These are phyloP conservation scores for Dunckerocampus dactyliophorus DNA, from an alignment of 2,113 vertebrate genomes.

Conservation along the genomic window DNA sequence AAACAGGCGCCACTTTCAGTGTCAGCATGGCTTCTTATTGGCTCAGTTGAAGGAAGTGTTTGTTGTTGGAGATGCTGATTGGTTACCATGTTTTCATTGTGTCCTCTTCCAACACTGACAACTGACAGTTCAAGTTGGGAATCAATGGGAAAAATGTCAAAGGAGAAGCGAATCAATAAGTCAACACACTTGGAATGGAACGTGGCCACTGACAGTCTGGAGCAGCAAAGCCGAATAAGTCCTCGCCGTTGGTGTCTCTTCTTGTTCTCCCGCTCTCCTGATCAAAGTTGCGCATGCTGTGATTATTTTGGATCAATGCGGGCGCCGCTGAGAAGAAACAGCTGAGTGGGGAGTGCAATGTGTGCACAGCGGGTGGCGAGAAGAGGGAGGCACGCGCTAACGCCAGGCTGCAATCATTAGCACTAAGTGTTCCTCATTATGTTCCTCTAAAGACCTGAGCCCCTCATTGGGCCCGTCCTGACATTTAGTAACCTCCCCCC, in stretches of 20 bases:
- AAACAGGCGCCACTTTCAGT: too few species aligned
- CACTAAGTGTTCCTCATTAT: slow-evolving; percentile 74
- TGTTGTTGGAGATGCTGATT: too few species aligned
- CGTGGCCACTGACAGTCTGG: neutral
- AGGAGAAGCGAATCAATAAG: neutral
- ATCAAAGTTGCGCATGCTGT: slow-evolving; percentile 65
- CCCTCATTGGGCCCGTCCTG: slow-evolving; percentile 64
- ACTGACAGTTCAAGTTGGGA: too few species aligned
- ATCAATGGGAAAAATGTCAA: too few species aligned
- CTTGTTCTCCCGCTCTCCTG: slow-evolving; percentile 39
- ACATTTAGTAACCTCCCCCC: slow-evolving; percentile 51
- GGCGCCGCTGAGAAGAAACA: slow-evolving; percentile 39
- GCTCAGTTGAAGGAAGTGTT: too few species aligned
- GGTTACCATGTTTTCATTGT: too few species aligned
- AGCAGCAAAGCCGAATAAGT: neutral
- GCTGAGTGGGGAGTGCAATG: slow-evolving; percentile 54
- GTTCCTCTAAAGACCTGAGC: slow-evolving; percentile 66
- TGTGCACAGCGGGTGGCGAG: slow-evolving; percentile 37
- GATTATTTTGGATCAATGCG: slow-evolving; percentile 69
- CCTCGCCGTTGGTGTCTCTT: neutral
- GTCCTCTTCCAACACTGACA: too few species aligned
- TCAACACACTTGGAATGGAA: neutral
- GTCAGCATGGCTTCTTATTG: too few species aligned
- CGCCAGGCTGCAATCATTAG: slow-evolving; percentile 66
- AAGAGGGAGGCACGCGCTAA: slow-evolving; percentile 43